Conservation (phyloP, 2,113 vertebrate genomes). For the Bungarus multicinctus region DNA sequence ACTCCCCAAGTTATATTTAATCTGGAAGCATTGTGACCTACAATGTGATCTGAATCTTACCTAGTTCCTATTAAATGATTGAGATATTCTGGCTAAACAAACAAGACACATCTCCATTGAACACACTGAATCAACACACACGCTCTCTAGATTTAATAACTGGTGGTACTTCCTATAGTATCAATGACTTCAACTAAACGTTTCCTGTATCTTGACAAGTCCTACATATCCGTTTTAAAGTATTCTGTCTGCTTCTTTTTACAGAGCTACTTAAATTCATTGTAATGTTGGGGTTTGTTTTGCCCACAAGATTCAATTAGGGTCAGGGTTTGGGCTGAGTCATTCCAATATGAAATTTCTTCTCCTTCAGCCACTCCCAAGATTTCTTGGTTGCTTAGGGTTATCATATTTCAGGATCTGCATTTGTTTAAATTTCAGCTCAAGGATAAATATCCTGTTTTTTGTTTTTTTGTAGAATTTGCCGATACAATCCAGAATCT, state of each 20-base stretch:
- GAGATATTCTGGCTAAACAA: background rate
- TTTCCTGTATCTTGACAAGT: background rate
- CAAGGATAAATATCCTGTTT: background rate
- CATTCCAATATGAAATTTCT: background rate
- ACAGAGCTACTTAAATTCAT: background rate
- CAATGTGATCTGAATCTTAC: background rate
- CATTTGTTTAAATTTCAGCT: background rate
- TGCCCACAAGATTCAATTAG: background rate
- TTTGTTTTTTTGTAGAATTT: background rate
- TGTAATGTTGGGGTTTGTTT: background rate
- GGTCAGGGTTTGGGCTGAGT: background rate
- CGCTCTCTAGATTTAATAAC: background rate
- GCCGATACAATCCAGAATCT: background rate
- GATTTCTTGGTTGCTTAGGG: background rate
- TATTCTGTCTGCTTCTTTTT: background rate
- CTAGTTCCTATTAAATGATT: background rate
- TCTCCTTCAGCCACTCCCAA: background rate
- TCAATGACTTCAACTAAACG: background rate
- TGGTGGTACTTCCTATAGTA: background rate
- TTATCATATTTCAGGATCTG: background rate
- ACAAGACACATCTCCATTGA: background rate
- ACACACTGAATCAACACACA: background rate
- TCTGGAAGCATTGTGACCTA: background rate
- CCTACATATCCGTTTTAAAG: background rate
- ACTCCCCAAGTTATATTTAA: background rate